A percentile compares a stretch with the other conserved stretches of the same genome.
Evolutionary conservation across 2,888 invertebrate species (phyloP).

Genomic region (Epinotia bilunana): DNA sequence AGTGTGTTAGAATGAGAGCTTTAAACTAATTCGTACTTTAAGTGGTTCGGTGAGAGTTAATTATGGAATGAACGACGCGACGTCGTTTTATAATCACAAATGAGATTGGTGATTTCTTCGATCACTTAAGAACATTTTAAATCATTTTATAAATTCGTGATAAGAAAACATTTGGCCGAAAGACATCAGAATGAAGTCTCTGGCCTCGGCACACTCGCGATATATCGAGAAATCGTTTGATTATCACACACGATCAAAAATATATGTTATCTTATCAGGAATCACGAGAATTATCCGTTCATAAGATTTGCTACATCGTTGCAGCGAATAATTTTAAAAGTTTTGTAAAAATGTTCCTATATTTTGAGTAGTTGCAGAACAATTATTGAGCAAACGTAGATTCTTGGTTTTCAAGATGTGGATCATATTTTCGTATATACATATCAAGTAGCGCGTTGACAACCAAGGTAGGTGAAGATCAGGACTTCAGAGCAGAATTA

Average conservation of each 20-base stretch:
- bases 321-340: conserved; percentile 37
- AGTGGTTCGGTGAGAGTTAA: conserved; percentile 44
- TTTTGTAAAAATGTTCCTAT: conserved; percentile 55
- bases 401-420: conserved; percentile 45
- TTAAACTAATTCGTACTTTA: conserved; percentile 49
- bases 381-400: conserved; percentile 68
- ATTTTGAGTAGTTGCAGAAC: conserved; percentile 58
- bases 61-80: conserved; percentile 22
- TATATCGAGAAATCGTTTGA: not conserved
- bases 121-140: conserved; percentile 23
- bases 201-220: not conserved
- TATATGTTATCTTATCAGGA: conserved; percentile 28
- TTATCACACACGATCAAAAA: conserved; percentile 1
- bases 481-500: conserved; percentile 38
- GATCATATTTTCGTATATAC: conserved; percentile 68
- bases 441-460: conserved; percentile 71
- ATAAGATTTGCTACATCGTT: conserved; percentile 13
- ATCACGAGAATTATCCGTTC: conserved; percentile 18
- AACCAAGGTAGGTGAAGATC: conserved; percentile 47
- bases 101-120: conserved; percentile 34
- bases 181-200: not conserved
- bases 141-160: conserved; percentile 23
- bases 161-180: conserved; percentile 8
- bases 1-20: conserved; percentile 55
- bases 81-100: conserved; percentile 26